Conservation (phyloP, 2,113 vertebrate genomes). For the Mugil cephalus region DNA sequence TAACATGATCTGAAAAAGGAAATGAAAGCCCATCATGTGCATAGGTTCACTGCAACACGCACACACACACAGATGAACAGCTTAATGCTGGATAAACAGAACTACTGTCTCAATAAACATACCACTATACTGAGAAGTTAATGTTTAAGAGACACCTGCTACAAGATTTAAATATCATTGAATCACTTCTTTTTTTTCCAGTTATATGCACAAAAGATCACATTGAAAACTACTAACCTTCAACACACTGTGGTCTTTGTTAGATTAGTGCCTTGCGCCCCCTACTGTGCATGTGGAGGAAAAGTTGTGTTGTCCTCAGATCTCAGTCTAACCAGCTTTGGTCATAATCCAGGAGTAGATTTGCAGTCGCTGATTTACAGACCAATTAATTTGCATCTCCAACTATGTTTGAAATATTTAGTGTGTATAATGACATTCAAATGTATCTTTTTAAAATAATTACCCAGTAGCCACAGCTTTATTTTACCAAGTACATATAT, state of each 20-base stretch:
- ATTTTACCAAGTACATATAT: background rate
- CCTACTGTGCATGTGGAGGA: conserved; percentile 34
- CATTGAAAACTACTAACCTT: background rate
- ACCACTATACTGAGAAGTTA: background rate
- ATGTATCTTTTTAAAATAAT: background rate
- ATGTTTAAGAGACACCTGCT: no score
- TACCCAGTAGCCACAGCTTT: background rate
- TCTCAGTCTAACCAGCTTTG: background rate
- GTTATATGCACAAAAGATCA: background rate
- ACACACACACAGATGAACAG: no score
- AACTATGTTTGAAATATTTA: background rate
- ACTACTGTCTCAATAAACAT: background rate
- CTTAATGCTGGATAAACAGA: background rate
- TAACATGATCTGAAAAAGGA: conserved; percentile 21
- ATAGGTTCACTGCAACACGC: background rate
- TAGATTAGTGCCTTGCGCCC: conserved; percentile 20
- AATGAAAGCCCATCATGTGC: conserved; percentile 34
- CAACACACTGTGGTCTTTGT: background rate
- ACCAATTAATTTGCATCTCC: background rate
- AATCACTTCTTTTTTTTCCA: no score
- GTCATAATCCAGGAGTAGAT: background rate
- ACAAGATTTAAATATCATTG: no score
- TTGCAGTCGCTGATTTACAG: background rate
- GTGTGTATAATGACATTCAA: background rate
- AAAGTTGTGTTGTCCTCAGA: background rate